Evolutionary conservation across 2,113 vertebrate species (phyloP).

Genomic region (Donacobius atricapilla): DNA sequence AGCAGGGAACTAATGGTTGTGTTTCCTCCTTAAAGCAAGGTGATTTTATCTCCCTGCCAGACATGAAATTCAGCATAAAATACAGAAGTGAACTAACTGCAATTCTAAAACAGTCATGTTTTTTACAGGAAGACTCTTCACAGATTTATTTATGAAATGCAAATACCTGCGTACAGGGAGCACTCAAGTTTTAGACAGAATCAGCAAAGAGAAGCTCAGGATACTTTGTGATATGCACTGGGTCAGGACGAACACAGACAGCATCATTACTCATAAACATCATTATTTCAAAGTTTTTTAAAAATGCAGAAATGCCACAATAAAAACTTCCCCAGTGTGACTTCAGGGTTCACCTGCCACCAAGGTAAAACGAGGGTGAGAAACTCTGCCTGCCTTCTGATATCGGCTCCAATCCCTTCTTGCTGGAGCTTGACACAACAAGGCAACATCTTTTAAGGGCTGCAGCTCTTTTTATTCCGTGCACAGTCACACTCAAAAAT

Average conservation of each 20-base stretch:
- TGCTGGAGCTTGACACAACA: not conserved
- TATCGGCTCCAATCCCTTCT: not conserved
- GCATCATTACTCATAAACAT: not conserved
- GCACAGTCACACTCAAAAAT: not conserved
- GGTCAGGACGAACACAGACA: not conserved
- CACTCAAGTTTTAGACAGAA: not conserved
- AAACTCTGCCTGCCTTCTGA: not conserved
- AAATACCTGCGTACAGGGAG: not conserved
- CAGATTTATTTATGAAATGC: slow-evolving; percentile 38
- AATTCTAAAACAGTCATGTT: not conserved
- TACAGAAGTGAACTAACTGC: slow-evolving; percentile 4
- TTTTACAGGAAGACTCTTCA: slow-evolving; percentile 44
- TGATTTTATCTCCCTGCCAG: not conserved
- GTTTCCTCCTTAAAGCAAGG: not conserved
- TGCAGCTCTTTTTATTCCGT: not conserved
- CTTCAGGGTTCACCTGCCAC: not conserved
- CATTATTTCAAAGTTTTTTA: not conserved
- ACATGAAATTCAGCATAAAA: not conserved
- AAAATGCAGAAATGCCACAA: not conserved
- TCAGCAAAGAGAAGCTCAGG: not conserved
- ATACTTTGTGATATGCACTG: not conserved
- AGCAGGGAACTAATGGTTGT: not conserved
- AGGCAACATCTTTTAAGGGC: not conserved
- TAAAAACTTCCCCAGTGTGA: not conserved
- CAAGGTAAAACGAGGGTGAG: not conserved